Evolutionary conservation across 1,140 invertebrate species (phyloP).

Genomic region (Cotesia vestalis): DNA sequence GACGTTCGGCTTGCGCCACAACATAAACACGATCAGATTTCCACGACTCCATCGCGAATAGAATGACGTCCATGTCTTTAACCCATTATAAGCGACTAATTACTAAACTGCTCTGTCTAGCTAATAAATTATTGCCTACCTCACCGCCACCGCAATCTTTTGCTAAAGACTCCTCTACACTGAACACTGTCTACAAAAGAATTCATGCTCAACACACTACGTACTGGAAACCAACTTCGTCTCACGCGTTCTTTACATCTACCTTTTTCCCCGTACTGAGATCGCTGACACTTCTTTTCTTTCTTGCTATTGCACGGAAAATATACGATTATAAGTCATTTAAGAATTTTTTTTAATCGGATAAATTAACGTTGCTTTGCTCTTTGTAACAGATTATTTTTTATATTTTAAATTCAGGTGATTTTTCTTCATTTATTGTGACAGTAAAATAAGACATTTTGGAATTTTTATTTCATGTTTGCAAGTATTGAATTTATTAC

Average conservation of each 20-base stretch:
- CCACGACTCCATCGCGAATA: conserved; percentile 44
- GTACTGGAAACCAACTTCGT: background rate
- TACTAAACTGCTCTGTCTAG: conserved; percentile 53
- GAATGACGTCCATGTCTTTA: conserved; percentile 25
- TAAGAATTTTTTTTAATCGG: too few species aligned
- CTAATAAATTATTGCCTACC: conserved; percentile 49
- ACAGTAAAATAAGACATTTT: too few species aligned
- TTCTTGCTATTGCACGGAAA: background rate
- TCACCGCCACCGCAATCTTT: background rate
- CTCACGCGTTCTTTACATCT: conserved; percentile 5
- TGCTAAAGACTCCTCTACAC: too few species aligned
- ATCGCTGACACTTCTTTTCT: conserved; percentile 1
- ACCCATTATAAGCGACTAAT: conserved; percentile 53
- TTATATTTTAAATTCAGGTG: too few species aligned
- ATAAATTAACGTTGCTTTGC: too few species aligned
- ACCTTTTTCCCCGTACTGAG: background rate
- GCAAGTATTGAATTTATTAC: too few species aligned
- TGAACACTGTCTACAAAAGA: background rate
- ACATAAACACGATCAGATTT: conserved; percentile 39
- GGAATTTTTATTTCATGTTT: too few species aligned
- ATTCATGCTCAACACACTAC: conserved; percentile 3
- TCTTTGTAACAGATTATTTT: too few species aligned
- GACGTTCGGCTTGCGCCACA: conserved; percentile 20
- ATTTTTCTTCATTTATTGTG: too few species aligned
- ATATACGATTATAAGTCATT: too few species aligned